Evolutionary conservation across 2,113 vertebrate genomes (phyloP).

Genomic region (Hiodon alosoides): DNA sequence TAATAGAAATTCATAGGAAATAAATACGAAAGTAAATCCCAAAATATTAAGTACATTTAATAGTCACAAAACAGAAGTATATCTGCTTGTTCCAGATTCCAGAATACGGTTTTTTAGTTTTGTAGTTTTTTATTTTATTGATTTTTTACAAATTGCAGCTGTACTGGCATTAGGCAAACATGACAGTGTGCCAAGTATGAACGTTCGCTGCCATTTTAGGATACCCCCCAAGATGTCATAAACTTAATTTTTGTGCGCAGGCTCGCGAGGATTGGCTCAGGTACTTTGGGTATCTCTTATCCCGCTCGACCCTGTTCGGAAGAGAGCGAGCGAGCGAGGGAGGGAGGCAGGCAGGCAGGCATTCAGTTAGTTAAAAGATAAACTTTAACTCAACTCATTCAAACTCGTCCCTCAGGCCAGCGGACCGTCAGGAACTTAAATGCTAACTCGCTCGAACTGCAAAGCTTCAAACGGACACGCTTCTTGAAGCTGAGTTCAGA

Average conservation of each 20-base stretch:
- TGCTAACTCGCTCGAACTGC: not conserved
- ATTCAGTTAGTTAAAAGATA: slow-evolving; percentile 11
- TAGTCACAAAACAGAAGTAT: too few species aligned
- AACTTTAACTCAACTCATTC: slow-evolving; percentile 32
- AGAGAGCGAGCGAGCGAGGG: not conserved
- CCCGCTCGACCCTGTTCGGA: slow-evolving; percentile 8
- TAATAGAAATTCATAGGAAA: too few species aligned
- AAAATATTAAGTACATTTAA: too few species aligned
- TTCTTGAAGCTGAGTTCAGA: slow-evolving; percentile 8
- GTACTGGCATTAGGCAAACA: not conserved
- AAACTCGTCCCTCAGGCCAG: slow-evolving; percentile 21
- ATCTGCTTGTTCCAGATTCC: too few species aligned
- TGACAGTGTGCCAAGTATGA: not conserved
- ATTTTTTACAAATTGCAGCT: not conserved
- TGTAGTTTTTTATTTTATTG: not conserved
- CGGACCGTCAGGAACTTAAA: not conserved
- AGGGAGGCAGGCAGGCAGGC: not conserved
- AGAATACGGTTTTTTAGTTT: too few species aligned
- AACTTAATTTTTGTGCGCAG: slow-evolving; percentile 4
- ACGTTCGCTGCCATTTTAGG: slow-evolving; percentile 24
- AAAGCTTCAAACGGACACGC: not conserved
- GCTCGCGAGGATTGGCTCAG: slow-evolving; percentile 19
- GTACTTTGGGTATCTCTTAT: slow-evolving; percentile 23
- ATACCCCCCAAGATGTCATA: slow-evolving; percentile 19
- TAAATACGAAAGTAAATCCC: too few species aligned